Base-by-base conservation (phyloP, 2,113 vertebrate species). In the Corynorhinus townsendii region DNA sequence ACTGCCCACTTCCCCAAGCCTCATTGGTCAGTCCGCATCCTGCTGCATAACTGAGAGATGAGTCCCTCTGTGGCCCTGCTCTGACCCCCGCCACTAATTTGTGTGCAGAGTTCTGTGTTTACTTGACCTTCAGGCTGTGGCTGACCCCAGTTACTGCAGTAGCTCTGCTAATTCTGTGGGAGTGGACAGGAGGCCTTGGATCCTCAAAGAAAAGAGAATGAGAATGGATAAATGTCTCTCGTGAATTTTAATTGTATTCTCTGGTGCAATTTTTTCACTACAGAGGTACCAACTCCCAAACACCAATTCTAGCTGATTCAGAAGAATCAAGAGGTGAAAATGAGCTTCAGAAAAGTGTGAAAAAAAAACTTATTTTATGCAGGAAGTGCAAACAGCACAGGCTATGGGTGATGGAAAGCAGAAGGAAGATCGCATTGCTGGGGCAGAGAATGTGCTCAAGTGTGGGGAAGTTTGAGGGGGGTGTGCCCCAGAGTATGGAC, bases 31-130 rank as follows among this genome's bases (percentile, higher is more conserved):
- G 30, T 79, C 33, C 90, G 24, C 43, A 83, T 89, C 95, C 88
- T 90, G 73, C 89, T 86, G 35, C 43, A 14, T 71, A 92, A 86
- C 7, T 88, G 66, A 92, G 33, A 96, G 73, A 94, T 56, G 93
- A 95, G 56, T 64, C n/a, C 73, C 12, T 90, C 59, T 26, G 16
- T 24, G 56, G 56, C 86, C 73, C 49, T 20, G 69, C 82, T 77
- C 82, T 92, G 94, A 91, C 62, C 69, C 66, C 76, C 1, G 33
- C 40, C 79, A 47, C 72, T 82, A 66, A 83, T 43, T 86, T 91
- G 88, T 85, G 73, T 33, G 75, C 77, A 93, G 26, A 59, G 54
- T 66, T 94, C 59, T 94, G 77, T 91, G 95, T 96, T 97, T 97
- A 94, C 91, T 93, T 0, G 2, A 90, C 92, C 85, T 90, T 93